phyloP scores from a whole-genome alignment of 2,888 invertebrate species.

The Euproctis similis region DNA sequence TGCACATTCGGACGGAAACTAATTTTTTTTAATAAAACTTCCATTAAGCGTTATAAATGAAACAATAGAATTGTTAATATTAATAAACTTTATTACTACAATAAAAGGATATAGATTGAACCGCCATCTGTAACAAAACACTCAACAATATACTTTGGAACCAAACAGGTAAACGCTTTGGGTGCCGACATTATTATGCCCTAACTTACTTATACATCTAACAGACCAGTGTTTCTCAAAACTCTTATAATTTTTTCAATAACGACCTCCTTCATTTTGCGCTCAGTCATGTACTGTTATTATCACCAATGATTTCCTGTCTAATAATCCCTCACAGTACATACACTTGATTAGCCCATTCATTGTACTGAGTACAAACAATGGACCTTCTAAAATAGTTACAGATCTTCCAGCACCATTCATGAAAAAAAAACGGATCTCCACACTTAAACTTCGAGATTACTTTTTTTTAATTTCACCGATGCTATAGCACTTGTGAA shows the following conservation, averaged over 20 bases:
- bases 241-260: slow-evolving; percentile 16
- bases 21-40: too few species aligned
- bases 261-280: slow-evolving; percentile 31
- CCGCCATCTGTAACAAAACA: slow-evolving; percentile 65
- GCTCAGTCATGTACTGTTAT: slow-evolving; percentile 26
- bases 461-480: slow-evolving; percentile 20
- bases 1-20: too few species aligned
- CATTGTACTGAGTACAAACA: slow-evolving; percentile 28
- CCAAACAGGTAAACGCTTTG: slow-evolving; percentile 65
- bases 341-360: slow-evolving; percentile 41
- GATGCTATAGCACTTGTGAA: slow-evolving; percentile 24
- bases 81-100: slow-evolving; percentile 74
- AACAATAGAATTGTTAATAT: slow-evolving; percentile 45
- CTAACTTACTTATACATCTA: slow-evolving; percentile 41
- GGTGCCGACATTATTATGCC: slow-evolving; percentile 65
- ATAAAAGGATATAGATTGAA: slow-evolving; percentile 68
- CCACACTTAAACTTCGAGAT: slow-evolving; percentile 30
- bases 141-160: slow-evolving; percentile 74
- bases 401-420: slow-evolving; percentile 73
- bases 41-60: slow-evolving; percentile 10
- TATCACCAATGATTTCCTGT: slow-evolving; percentile 11
- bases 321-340: slow-evolving; percentile 24
- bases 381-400: slow-evolving; percentile 42
- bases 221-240: slow-evolving; percentile 74
- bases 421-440: slow-evolving; percentile 33